Conservation (phyloP, 2,888 invertebrate genomes). For the Drosophila meridiana region DNA sequence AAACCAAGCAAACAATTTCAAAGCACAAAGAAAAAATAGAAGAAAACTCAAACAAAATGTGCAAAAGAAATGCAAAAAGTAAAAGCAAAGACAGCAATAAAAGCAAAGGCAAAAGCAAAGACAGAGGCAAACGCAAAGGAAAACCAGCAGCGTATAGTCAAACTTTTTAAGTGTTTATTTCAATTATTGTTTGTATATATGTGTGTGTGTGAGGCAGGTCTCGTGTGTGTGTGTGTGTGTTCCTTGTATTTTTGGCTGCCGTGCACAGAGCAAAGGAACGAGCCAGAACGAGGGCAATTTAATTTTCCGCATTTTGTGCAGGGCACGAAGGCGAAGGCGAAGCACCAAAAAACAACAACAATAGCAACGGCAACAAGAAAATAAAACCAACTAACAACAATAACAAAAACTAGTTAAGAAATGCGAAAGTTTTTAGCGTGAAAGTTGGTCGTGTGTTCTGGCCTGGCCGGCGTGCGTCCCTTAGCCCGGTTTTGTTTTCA, state of each 20-base stretch:
- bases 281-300: slow-evolving; percentile 69
- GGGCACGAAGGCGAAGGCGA: slow-evolving; percentile 46
- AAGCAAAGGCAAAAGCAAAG: slow-evolving; percentile 15
- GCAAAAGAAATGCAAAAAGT: slow-evolving; percentile 17
- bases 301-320: slow-evolving; percentile 77
- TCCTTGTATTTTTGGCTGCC: slow-evolving; percentile 33
- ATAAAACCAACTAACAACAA: slow-evolving; percentile 67
- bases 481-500: slow-evolving; percentile 64
- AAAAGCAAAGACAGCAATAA: slow-evolving; percentile 28
- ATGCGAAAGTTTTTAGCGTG: slow-evolving; percentile 80
- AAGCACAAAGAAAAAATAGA: slow-evolving; percentile 26
- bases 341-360: slow-evolving; percentile 40
- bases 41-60: slow-evolving; percentile 20
- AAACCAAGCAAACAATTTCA: slow-evolving; percentile 67
- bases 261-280: slow-evolving; percentile 22
- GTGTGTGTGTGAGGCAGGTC: slow-evolving; percentile 21
- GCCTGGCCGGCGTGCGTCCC: slow-evolving; percentile 15
- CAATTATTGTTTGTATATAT: slow-evolving; percentile 75
- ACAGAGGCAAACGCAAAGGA: slow-evolving; percentile 20
- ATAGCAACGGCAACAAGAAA: slow-evolving; percentile 26
- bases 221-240: slow-evolving; percentile 27
- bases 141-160: slow-evolving; percentile 41
- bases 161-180: slow-evolving; percentile 80
- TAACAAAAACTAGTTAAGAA: slow-evolving; percentile 82
- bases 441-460: slow-evolving; percentile 60